Conservation (phyloP, 2,888 invertebrate genomes). For the Hanleya hanleyi region DNA sequence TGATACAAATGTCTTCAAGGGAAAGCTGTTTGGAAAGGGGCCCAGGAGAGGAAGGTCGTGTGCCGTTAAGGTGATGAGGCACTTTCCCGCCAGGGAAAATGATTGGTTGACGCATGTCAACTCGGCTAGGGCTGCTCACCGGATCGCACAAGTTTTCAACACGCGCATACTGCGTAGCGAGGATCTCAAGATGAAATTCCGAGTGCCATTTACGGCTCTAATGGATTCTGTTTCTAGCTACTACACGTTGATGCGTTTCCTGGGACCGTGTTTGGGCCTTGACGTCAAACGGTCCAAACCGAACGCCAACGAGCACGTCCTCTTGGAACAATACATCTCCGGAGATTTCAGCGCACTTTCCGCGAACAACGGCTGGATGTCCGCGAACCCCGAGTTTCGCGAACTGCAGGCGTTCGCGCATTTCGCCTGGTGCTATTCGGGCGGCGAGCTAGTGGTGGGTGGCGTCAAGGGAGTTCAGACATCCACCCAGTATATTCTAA, state of each 20-base stretch:
- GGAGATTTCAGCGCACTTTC: background rate
- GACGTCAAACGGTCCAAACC: background rate
- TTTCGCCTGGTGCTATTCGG: background rate
- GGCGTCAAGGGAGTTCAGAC: background rate
- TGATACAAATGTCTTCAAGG: constrained; percentile 49
- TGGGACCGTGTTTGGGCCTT: background rate
- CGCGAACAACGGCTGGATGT: constrained; percentile 3
- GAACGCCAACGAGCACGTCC: background rate
- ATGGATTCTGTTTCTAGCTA: background rate
- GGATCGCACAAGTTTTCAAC: background rate
- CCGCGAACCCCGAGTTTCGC: background rate
- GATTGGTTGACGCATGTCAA: background rate
- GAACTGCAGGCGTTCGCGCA: constrained; percentile 1
- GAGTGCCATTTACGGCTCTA: background rate
- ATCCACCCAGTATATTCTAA: background rate
- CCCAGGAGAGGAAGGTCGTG: constrained; percentile 53
- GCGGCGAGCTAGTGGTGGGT: background rate
- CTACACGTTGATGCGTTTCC: background rate
- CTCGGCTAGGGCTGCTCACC: background rate
- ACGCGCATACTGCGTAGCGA: background rate
- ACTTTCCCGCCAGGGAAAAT: constrained; percentile 39
- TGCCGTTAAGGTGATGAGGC: constrained; percentile 52
- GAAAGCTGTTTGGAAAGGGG: constrained; percentile 53
- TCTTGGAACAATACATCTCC: background rate
- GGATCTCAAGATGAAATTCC: background rate